Base-by-base conservation (phyloP, 1,140 invertebrate genomes). In the Mycetomoellerius zeteki region DNA sequence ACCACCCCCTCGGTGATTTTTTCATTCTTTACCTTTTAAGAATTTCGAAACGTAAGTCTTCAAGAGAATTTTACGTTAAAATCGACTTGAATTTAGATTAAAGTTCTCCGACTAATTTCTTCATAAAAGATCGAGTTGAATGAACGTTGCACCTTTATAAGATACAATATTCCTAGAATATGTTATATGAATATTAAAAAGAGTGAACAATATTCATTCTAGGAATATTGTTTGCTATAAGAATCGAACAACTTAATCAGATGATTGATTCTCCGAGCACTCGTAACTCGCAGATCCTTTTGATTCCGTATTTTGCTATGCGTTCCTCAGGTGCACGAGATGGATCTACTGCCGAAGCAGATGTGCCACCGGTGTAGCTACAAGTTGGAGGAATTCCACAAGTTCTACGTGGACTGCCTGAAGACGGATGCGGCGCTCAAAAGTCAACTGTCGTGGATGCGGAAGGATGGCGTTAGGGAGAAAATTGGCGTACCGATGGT, bases 361-460 rank as follows among this genome's bases (percentile, higher is more conserved):
- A 94, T 95, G 92, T 95, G 94, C 67, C 92, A 94, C 69, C 90
- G 93, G 0, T 95, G 95, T 76, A 95, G 93, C 80, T 95, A 94
- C 77, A 95, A 95, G 75, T 82, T 95, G 16, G 92, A 94, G 82
- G 94, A 95, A 69, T 95, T 94, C 80, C 91, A 95, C 62, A 93
- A 94, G 76, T 95, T 95, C 65, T 95, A 95, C 87, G 73, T 92
- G 8, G 89, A 94, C 7, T 95, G 94, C 85, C 73, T 94, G 27
- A 95, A 92, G 50, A 94, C 94, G 7, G 94, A 95, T 43, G 82
- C 91, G 7, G 52, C 92, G 30, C 81, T 95, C 3, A 95, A 95
- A 78, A 94, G 87, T 71, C 93, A 95, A 77, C 85, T 95, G 16
- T 95, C 94, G 0, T 95, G 95, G 95, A 95, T 95, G 94, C 88